Evolutionary conservation across 1,140 invertebrate species (phyloP), one percentile per base, ranked within the genome.

Genomic region (Zaprionus vittiger): DNA sequence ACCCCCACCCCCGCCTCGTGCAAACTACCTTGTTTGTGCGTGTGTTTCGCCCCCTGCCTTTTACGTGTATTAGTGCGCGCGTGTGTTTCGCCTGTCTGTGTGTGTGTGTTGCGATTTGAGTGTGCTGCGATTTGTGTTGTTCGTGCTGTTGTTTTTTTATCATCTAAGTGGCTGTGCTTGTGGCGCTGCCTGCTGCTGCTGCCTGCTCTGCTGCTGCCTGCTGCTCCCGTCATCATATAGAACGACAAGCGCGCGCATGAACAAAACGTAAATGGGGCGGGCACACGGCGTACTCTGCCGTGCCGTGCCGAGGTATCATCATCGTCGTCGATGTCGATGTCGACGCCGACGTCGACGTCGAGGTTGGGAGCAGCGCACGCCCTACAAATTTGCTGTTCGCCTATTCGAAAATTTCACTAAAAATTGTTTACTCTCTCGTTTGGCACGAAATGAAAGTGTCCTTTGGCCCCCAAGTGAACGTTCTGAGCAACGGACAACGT

Each of bases 391-490:
- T 89, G 85, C 87, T 92, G 91, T 91, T 92, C 91, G 86, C 91
- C 91, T 92, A 92, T 87, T 92, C 77, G 80, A 87, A 92, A 92
- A 92, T 92, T 92, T 92, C 91, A 91, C 91, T 92, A 92, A 92
- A 92, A 92, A 91, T 92, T 92, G 91, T 92, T 92, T 90, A 92
- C 91, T 92, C 91, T 92, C 91, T 90, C 85, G 81, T 74, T 79
- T 78, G 78, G 78, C 75, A 80, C 63, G 77, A 91, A 91, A 91
- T 91, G 91, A 92, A 91, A 91, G 90, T 91, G 83, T 90, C 84
- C 84, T 87, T 84, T 89, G 61, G 73, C 73, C 73, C 73, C 73
- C 37, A 52, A 44, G 49, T 56, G 49, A 61, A 57, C 54, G 59
- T 47, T 24, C 64, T 28, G 31, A 28, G 34, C 61, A 31, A 9